Evolutionary conservation across 2,797 vertebrate species (phyloP), one percentile per base, ranked within the genome.

Genomic region (Australoheros facetus): DNA sequence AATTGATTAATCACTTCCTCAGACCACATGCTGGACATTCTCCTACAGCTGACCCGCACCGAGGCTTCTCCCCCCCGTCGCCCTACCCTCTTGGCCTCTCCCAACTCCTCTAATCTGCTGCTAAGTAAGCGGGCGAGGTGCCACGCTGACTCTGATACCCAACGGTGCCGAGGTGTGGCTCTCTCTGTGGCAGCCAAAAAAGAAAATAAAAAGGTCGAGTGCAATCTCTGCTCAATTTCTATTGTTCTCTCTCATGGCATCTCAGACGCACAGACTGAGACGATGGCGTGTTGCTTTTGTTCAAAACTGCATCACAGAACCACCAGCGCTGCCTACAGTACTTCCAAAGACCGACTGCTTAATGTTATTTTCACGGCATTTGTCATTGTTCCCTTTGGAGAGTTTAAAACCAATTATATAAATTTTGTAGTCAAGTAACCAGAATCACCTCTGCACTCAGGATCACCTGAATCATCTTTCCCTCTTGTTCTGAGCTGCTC

Each of bases 131-230:
- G 17, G 89, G 84, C 75, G 59, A 53, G 73, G 48, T 51, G 42
- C 62, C 81, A 82, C 32, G 73, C 78, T 56, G 80, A 79, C 76
- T 81, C 78, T 90, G 89, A 89, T 89, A 76, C 77, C 87, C 77
- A 32, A 19, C 26, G 1, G 84, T 85, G 89, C 86, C 78, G 87
- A 87, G 75, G 75, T 71, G 74, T 71, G 84, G 84, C 85, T 79
- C 79, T 80, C 77, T 69, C 30, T 19, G 21, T 64, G 83, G 74
- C 82, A 79, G 78, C 76, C 86, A 14, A 59, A 32, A 70, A 86
- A 66, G 3, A n/a, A 69, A 69, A 69, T 48, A 77, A 90, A 87
- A 91, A 34, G 88, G 90, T 90, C 79, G 90, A 90, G 83, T 82
- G 84, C 82, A 85, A 85, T 81, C 83, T 78, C 80, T 55, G 72